Base-by-base conservation (phyloP, 2,113 vertebrate species). In the Dicentrarchus labrax region DNA sequence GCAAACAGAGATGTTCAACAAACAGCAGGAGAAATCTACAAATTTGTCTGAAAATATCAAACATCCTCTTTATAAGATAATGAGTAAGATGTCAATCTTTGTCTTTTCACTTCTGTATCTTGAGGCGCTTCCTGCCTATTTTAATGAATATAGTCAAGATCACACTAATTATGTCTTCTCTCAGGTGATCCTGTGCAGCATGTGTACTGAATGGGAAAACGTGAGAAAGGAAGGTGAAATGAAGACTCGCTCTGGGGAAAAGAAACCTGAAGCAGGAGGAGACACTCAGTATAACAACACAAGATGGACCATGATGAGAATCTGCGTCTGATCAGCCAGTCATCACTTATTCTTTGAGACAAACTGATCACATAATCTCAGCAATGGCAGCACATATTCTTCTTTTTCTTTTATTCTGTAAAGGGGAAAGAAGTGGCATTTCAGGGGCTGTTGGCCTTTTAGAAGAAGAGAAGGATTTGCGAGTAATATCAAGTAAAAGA, bases 401-500 rank as follows among this genome's bases (percentile, higher is more conserved):
- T 59, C 87, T 94, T 21, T 61, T 91, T 69, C 84, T 93, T 48
- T 54, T 93, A n/a, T 72, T 89, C 51, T 86, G 78, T 38, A 54
- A 73, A 67, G 84, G 77, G 67, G 84, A 84, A 60, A 76, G 56
- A 74, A 57, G 21, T n/a, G 54, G 69, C 60, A n/a, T 70, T 62
- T 82, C 80, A 15, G 43, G 38, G 16, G 88, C 84, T 54, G 24
- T 53, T 10, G 64, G 79, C 45, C 76, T 80, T 24, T 78, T 51
- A 7, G 64, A 83, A 22, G 62, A 78, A n/a, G 83, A 77, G n/a
- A 61, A 36, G 22, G 72, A 82, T 53, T 76, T 75, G 69, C 76
- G 22, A 22, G 66, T 11, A 38, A 67, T 61, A 54, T 79, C 65
- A 30, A 75, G 62, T 64, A 53, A 78, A 82, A 56, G 53, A 17